Base-by-base conservation (phyloP, 2,113 vertebrate genomes). In the Suncus etruscus region DNA sequence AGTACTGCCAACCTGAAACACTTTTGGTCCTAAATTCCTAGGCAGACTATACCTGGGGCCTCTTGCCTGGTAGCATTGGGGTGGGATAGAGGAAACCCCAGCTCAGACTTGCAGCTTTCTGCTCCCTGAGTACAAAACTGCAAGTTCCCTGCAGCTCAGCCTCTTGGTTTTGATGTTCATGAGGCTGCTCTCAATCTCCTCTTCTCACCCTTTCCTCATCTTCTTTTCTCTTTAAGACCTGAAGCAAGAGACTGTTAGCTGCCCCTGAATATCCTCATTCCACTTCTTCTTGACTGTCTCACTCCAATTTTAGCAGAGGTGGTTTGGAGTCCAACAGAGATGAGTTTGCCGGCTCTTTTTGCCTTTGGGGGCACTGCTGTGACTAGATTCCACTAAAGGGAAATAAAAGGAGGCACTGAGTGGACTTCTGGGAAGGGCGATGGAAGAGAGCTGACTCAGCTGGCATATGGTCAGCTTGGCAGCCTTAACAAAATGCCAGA, bases 371-470 rank as follows among this genome's bases (percentile, higher is more conserved):
- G 11, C 58, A 22, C n/a, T 58, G 86, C 12, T 0, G 50, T 18
- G 31, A 29, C 25, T 32, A 20, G 25, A 24, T 32, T 14, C 31
- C 78, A 68, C 75, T 27, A 11, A 75, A 25, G 39, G 78, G 22
- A 58, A 9, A 66, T 14, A 77, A 45, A 45, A 16, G 69, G 54
- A 66, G 24, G 11, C 24, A 4, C 11, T 9, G 7, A 22, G 54
- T 25, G 39, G 20, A 48, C 69, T 87, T 91, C 89, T 48, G n/a
- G 74, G 48, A 88, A 73, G 87, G 50, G 22, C 24, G 25, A 48
- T 45, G 12, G 47, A n/a, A 82, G 48, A 16, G 9, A 12, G 70
- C 63, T 73, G 54, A 65, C 31, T 73, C 84, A 45, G 31, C 31
- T 11, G 2, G 47, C 22, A 20, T 29, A 32, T 32, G 12, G 48